Base-by-base conservation (phyloP, 1,140 invertebrate species). In the Sesamia nonagrioides region DNA sequence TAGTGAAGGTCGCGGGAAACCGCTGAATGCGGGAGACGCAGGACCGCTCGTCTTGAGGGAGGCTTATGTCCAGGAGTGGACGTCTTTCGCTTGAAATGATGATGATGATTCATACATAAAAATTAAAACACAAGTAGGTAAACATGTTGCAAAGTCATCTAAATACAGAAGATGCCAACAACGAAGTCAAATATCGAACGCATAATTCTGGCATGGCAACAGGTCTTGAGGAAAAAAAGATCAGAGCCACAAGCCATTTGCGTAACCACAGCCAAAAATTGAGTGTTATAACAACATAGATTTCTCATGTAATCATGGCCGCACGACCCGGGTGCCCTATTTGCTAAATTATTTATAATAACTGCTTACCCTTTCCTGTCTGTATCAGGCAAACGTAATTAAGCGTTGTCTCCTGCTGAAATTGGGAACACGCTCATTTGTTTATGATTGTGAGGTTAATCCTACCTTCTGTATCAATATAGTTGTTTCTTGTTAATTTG, bases 261-360 rank as follows among this genome's bases (percentile, higher is more conserved):
- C 21, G 11, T 69, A 27, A 42, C 37, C 9, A 66, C n/a, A 66
- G 35, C 61, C 42, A 69, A 69, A 48, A 69, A 69, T 69, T 15
- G 21, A 69, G 42, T 69, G 66, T 69, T 45, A 69, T 66, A 69
- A 69, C 50, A 27, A 69, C 66, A 69, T 69, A 63, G 73, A 77
- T 76, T 76, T 60, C 27, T 63, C 42, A n/a, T 71, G 40, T 76
- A 76, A 80, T 80, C 72, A 80, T 71, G 61, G 42, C 50, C 18
- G 18, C 60, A 17, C 69, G 37, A 33, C 61, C 71, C 54, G 68
- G 69, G 75, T 61, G 69, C 21, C 52, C 50, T 78, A 75, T 81
- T 81, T 81, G 66, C 21, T 78, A 74, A 79, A 82, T 82, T 82
- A 82, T 82, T 82, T 79, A 82, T 82, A 75, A 82, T 82, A 82